Evolutionary conservation across 2,797 vertebrate genomes (phyloP), one percentile per base, ranked within the genome.

Genomic region (Prunella strophiata): DNA sequence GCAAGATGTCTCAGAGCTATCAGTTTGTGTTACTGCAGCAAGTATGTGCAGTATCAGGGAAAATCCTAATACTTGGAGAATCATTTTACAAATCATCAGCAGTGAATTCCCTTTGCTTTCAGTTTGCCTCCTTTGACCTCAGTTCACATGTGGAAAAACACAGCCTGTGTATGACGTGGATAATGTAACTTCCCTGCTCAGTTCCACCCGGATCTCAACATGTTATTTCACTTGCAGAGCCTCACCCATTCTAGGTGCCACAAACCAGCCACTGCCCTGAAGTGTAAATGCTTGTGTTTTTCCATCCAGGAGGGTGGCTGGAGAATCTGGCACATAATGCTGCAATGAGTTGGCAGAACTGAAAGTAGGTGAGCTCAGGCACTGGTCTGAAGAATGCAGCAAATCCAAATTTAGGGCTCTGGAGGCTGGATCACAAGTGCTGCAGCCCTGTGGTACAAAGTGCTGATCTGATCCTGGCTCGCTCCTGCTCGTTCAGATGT

Each of bases 261-360:
- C 27, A 72, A 68, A 70, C 93, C 91, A 97, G 90, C 95, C 93
- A 77, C 77, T 91, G 67, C 66, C 77, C 85, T 89, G 45, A 25
- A 59, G 26, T 79, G 89, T 48, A 87, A 91, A 85, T 51, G 57
- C 32, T 51, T 80, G 68, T 74, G 42, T 63, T 94, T 95, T 96
- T 93, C 93, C 84, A 72, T 51, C 61, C 54, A 65, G 71, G 48
- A 82, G 42, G 70, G n/a, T 16, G 75, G 40, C 57, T 78, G 25
- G 48, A 48, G 47, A 40, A 59, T 80, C 82, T 88, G 91, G 82
- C 91, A 83, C 13, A 2, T 6, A 52, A 55, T n/a, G 52, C 68
- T 19, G 8, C 42, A 55, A 89, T 83, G 74, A 81, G 32, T 4
- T 57, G 76, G 80, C 76, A 81, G 79, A 72, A 48, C 36, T 63